Percentiles rank a stretch among this genome's conserved stretches.
phyloP scores from a whole-genome alignment of 2,113 vertebrate species.

The Lucifuga dentata region DNA sequence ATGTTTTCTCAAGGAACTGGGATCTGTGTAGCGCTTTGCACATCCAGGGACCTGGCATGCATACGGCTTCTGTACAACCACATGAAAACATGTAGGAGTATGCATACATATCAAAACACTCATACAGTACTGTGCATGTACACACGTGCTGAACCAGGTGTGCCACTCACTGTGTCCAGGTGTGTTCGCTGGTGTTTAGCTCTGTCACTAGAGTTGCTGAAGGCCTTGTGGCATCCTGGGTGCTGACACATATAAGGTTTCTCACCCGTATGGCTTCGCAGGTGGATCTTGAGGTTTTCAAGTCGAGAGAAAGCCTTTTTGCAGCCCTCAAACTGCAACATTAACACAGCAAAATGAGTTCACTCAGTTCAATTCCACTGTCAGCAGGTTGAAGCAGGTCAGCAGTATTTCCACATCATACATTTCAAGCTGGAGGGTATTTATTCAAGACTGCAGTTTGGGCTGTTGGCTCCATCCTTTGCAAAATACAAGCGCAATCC shows the following conservation, averaged over 20 bases:
- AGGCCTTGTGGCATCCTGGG: conserved; percentile 94
- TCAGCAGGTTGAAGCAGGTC: background rate
- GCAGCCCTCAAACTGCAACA: conserved; percentile 92
- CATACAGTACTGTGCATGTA: background rate
- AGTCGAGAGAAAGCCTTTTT: conserved; percentile 97
- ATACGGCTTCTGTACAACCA: conserved; percentile 91
- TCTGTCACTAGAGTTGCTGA: conserved; percentile 98
- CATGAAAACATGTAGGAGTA: background rate
- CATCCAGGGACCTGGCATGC: conserved; percentile 96
- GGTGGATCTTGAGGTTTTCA: conserved; percentile 98
- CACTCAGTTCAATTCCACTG: background rate
- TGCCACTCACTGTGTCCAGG: conserved; percentile 84
- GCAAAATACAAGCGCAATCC: background rate
- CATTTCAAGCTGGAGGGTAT: background rate
- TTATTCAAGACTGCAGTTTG: background rate
- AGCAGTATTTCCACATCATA: background rate
- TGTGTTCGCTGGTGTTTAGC: conserved; percentile 99
- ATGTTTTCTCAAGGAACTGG: conserved; percentile 97
- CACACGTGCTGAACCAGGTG: background rate
- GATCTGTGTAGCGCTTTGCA: conserved; percentile 95
- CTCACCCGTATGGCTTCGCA: conserved; percentile 96
- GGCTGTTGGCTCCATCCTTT: background rate
- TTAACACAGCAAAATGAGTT: background rate
- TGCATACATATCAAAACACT: background rate
- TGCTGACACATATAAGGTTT: conserved; percentile 96